Base-by-base conservation (phyloP, 2,113 vertebrate species). In the Prionailurus bengalensis region DNA sequence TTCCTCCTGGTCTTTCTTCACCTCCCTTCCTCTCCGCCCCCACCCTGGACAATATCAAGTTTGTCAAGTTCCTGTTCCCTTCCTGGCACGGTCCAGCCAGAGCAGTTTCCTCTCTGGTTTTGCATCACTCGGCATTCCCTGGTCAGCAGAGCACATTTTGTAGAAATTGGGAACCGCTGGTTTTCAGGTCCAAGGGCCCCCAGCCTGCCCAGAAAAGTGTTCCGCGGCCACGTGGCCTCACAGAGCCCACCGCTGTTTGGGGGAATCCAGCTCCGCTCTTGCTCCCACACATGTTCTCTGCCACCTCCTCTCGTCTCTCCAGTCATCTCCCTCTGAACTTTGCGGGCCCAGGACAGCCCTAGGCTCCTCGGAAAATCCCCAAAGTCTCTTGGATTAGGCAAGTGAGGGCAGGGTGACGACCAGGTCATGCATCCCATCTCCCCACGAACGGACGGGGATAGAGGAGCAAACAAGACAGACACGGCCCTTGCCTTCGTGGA, bases 1-100 rank as follows among this genome's bases (percentile, higher is more conserved):
- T 66, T 70, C 51, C 66, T 53, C 63, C 55, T 21, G 25, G 25
- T 91, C 70, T 93, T 84, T 95, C 90, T 96, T 73, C 36, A 45
- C 42, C 36, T 66, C 42, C 58, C 70, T 71, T 87, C 39, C 65
- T 90, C 21, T 33, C 42, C 23, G 9, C 39, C 73, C 13, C 53
- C 36, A 2, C 33, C 45, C 42, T 6, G 19, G 14, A 29, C 53
- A 33, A 23, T 5, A 5, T 25, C 55, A 29, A 33, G 33, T n/a
- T 83, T 17, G 14, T 21, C 68, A 83, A 68, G 29, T 95, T 95
- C 65, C 55, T 83, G 14, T 71, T 89, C 82, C 87, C 45, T 91
- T 90, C 19, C 89, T 71, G 74, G 76, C 61, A 65, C 29, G 31
- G n/a, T 36, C 48, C 55, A 85, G 82, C 39, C 92, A 76, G 53